Base-by-base conservation (phyloP, 2,113 vertebrate species). In the Cynopterus brachyotis region DNA sequence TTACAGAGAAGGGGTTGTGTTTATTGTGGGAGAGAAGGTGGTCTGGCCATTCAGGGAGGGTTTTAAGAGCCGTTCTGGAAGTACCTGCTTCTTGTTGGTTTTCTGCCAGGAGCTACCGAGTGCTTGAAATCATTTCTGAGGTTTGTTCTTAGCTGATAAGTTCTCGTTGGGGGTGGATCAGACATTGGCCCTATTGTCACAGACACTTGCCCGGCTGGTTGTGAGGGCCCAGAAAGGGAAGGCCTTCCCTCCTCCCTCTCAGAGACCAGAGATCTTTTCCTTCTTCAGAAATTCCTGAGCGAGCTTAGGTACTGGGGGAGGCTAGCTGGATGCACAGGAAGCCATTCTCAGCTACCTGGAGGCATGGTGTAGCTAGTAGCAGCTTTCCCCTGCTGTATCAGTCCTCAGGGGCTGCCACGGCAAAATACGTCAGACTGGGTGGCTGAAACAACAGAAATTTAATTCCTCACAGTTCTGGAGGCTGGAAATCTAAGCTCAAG, bases 151-250 rank as follows among this genome's bases (percentile, higher is more conserved):
- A 16, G 66, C 37, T 45, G 40, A 22, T 30, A 24, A 12, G 12
- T 60, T 53, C 72, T 67, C 60, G 5, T 30, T 35, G 40, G 26
- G 1, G 35, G 9, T 53, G 53, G 82, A 32, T 73, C 73, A 73
- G 88, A 69, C 10, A 17, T 3, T 55, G 87, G 53, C 53, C 22
- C 45, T 19, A 32, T 24, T 28, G 59, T 42, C 57, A 30, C 40
- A 22, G 59, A 30, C 22, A 1, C 66, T 6, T 9, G 35, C 35
- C 40, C 0, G 0, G 13, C 5, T 32, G 37, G 35, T 40, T 3
- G 0, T 35, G 50, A 75, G 35, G 15, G 0, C 50, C 62, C 7
- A 6, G 5, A 8, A 64, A 62, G 26, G 22, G 42, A 57, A 66
- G 13, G 19, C 17, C 15, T 19, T 24, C 10, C 15, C 24, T 24